Base-by-base conservation (phyloP, 2,888 invertebrate genomes). In the Drepanosiphum platanoidis region DNA sequence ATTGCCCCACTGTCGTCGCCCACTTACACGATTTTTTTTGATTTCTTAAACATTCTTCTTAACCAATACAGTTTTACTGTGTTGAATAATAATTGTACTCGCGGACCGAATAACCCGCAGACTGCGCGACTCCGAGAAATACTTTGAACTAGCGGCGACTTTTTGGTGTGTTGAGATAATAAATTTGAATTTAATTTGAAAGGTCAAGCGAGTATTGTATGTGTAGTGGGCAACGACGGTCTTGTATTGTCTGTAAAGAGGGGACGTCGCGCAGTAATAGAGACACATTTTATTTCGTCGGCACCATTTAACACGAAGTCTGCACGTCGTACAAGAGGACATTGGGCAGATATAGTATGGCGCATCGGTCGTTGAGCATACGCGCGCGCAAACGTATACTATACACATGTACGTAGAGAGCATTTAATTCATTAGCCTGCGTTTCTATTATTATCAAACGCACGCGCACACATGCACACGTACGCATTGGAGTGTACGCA, bases 361-460 rank as follows among this genome's bases (percentile, higher is more conserved):
- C 15, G 64, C n/a, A 46, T 52, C 39, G 80, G 80, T 70, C 80
- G 80, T 80, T 58, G 70, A 71, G 13, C 71, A 66, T 39, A 22
- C 58, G 7, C 58, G 5, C 18, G 9, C 34, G 0, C 36, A 34
- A 2, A 36, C 22, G 27, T 22, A 36, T 34, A 22, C 7, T 22
- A 22, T 30, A 34, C 15, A 32, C 11, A 15, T 27, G n/a, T 68
- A 15, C 46, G 13, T 30, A 27, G 32, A 42, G 64, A n/a, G 61
- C 61, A 30, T 83, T 83, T 83, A 83, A 83, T 83, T 83, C 83
- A 83, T 83, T 83, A 83, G 74, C 66, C 39, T 9, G 22, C 36
- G 61, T 72, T 64, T 42, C 64, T 66, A 72, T 61, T 82, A 70
- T 32, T 70, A 70, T 36, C 27, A 30, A 9, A 70, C 46, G 27